Conservation (phyloP, 1,140 invertebrate genomes). For the Drosophila takahashii region DNA sequence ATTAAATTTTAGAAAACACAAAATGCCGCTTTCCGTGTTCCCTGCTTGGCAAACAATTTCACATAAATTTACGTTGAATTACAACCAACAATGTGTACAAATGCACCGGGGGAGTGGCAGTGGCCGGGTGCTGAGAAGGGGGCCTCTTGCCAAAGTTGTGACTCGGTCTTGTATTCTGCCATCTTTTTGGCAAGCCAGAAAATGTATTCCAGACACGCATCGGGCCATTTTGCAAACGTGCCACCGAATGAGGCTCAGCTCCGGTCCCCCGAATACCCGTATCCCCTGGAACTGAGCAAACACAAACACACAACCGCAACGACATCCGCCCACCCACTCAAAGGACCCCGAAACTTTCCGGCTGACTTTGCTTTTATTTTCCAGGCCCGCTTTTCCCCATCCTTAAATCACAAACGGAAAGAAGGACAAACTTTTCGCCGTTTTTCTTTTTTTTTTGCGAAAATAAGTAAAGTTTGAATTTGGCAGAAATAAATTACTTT, state of each 20-base stretch:
- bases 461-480: conserved; percentile 82
- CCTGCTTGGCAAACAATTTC: conserved; percentile 70
- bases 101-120: conserved; percentile 46
- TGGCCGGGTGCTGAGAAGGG: background rate
- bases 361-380: conserved; percentile 63
- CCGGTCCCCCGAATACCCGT: background rate
- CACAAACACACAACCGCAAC: conserved; percentile 50
- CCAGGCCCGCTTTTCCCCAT: conserved; percentile 14
- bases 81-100: conserved; percentile 65
- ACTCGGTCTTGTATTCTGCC: conserved; percentile 30
- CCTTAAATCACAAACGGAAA: conserved; percentile 43
- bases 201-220: conserved; percentile 83
- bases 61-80: conserved; percentile 77
- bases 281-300: conserved; percentile 1
- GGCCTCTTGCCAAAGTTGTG: conserved; percentile 20
- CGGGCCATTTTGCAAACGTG: conserved; percentile 81
- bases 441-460: conserved; percentile 20
- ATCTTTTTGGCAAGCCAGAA: conserved; percentile 77
- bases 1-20: conserved; percentile 80
- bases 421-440: conserved; percentile 35
- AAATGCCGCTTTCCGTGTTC: conserved; percentile 63
- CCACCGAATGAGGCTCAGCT: conserved; percentile 72
- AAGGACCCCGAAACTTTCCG: conserved; percentile 49
- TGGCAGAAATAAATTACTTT: conserved; percentile 70
- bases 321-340: conserved; percentile 69